Percentiles rank a stretch among this genome's conserved stretches.
phyloP scores from a whole-genome alignment of 2,797 vertebrate species.

The Triplophysa yarkandensis region DNA sequence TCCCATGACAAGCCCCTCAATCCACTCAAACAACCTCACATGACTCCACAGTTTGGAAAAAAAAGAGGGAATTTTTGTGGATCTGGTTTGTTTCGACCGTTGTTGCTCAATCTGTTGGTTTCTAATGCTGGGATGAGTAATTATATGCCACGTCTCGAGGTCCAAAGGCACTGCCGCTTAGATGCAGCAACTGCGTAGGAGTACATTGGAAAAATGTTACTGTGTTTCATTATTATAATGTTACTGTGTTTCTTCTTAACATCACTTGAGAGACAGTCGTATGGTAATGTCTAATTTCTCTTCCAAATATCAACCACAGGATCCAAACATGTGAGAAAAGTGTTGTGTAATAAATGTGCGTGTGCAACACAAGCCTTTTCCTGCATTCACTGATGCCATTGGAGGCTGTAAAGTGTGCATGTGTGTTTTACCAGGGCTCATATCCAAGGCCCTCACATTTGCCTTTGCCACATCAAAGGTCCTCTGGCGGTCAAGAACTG shows the following conservation, averaged over 20 bases:
- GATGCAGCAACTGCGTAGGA: constrained; percentile 34
- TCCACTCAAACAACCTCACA: constrained; percentile 62
- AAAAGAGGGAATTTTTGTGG: constrained; percentile 63
- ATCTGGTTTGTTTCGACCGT: constrained; percentile 72
- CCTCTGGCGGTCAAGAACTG: constrained; percentile 66
- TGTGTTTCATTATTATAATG: no score
- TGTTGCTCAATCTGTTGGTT: constrained; percentile 71
- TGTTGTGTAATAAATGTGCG: constrained; percentile 43
- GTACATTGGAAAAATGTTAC: neutral
- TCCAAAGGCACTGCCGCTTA: constrained; percentile 14
- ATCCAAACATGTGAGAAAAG: constrained; percentile 66
- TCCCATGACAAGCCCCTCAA: constrained; percentile 58
- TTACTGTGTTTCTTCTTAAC: constrained; percentile 6
- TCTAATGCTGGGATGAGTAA: constrained; percentile 69
- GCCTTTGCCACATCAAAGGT: constrained; percentile 75
- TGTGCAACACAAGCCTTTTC: constrained; percentile 65
- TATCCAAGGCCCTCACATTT: constrained; percentile 69
- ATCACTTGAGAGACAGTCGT: constrained; percentile 71
- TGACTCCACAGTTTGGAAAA: constrained; percentile 65
- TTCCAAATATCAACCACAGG: constrained; percentile 69
- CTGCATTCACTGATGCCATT: constrained; percentile 66
- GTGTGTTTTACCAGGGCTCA: constrained; percentile 69
- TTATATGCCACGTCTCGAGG: constrained; percentile 36
- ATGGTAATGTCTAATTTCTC: constrained; percentile 65
- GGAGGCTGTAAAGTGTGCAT: constrained; percentile 71